Percentiles rank a stretch among this genome's conserved stretches.
Evolutionary conservation across 1,140 invertebrate genomes (phyloP).

Genomic region (Pseudoatta argentina): DNA sequence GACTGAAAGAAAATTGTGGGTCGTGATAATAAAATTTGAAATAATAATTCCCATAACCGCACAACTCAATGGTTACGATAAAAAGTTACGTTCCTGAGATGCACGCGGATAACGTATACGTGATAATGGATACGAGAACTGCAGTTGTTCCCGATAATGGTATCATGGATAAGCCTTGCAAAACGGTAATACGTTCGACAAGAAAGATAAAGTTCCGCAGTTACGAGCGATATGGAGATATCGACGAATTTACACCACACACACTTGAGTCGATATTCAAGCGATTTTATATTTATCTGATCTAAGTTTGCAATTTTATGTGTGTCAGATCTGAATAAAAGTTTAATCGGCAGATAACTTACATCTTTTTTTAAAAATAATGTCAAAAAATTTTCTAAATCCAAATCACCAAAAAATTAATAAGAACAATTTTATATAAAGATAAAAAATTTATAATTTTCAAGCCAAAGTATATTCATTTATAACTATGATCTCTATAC

Average conservation of each 20-base stretch:
- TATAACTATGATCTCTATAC: too few relatives aligned
- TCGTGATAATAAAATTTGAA: neutral
- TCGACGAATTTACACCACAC: neutral
- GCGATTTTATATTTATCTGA: constrained; percentile 23
- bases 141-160: constrained; percentile 65
- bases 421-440: neutral
- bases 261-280: neutral
- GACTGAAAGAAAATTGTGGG: neutral
- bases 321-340: neutral
- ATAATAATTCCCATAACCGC: constrained; percentile 18
- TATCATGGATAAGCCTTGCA: constrained; percentile 60
- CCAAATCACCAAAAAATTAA: neutral
- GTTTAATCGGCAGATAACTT: neutral
- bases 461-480: neutral
- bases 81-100: constrained; percentile 45
- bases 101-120: constrained; percentile 56
- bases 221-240: constrained; percentile 32
- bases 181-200: constrained; percentile 59
- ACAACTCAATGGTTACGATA: neutral
- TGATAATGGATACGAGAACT: constrained; percentile 68
- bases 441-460: neutral
- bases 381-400: neutral
- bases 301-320: neutral
- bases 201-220: constrained; percentile 25
- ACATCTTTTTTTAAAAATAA: neutral